phyloP scores from a whole-genome alignment of 1,140 invertebrate species.

The Pogonomyrmex californicus region DNA sequence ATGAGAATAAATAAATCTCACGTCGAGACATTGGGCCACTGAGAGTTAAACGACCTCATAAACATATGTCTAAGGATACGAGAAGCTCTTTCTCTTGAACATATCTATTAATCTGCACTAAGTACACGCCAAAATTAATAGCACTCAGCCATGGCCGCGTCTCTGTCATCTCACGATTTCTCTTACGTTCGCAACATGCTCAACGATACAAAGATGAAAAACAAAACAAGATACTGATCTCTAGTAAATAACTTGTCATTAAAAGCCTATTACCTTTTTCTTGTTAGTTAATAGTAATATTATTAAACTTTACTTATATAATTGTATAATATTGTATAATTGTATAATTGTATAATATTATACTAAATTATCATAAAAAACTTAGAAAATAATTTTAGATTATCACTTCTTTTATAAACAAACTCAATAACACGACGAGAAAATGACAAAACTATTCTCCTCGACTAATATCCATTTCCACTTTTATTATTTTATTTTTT shows the following conservation, averaged over 20 bases:
- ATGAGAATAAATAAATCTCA: conserved; percentile 17
- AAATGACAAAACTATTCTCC: conserved; percentile 3
- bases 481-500: neutral
- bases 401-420: neutral
- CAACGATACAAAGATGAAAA: neutral
- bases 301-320: neutral
- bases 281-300: neutral
- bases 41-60: conserved; percentile 14
- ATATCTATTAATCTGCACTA: conserved; percentile 13
- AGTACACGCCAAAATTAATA: neutral
- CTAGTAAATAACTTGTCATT: neutral
- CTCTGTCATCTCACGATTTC: neutral
- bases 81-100: neutral
- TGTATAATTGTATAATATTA: neutral
- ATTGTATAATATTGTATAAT: no score
- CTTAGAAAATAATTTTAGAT: neutral
- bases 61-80: conserved; percentile 1
- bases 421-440: neutral
- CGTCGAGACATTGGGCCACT: neutral
- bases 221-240: neutral
- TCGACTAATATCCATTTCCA: neutral
- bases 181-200: neutral
- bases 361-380: neutral
- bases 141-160: neutral
- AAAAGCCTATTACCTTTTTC: conserved; percentile 2